Base-by-base conservation (phyloP, 2,797 vertebrate genomes). In the Erpetoichthys calabaricus region DNA sequence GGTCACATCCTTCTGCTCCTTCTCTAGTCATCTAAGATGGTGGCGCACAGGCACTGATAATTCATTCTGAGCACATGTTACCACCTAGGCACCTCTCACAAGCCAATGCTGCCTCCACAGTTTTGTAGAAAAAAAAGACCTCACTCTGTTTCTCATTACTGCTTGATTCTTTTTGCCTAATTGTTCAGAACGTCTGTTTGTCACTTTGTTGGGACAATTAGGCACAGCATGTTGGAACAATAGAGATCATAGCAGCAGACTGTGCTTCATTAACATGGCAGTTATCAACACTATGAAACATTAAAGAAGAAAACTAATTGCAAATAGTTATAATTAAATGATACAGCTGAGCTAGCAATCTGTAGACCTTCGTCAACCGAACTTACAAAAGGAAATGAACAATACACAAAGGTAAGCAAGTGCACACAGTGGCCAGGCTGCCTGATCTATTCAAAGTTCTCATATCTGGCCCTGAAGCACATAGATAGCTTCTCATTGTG, bases 321-420 rank as follows among this genome's bases (percentile, higher is more conserved):
- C 82, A 86, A 84, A 81, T 81, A 80, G 72, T 81, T 87, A 82
- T 83, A 89, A 91, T 88, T 86, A 79, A 83, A 87, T 83, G 75
- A 85, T 77, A 82, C 80, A 77, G 76, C 74, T 77, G 64, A 50
- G 74, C 78, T 85, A 79, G 74, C 75, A 70, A 74, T 73, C 70
- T 62, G 70, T 66, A 68, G 62, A 69, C 67, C 65, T 66, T 75
- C 68, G 69, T 71, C 68, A 61, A 70, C 47, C n/a, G n/a, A n/a
- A n/a, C n/a, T n/a, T n/a, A n/a, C n/a, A n/a, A n/a, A n/a, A n/a
- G n/a, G n/a, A n/a, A n/a, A n/a, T n/a, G n/a, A n/a, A n/a, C n/a
- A n/a, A n/a, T n/a, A n/a, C n/a, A n/a, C n/a, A n/a, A n/a, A n/a
- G n/a, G n/a, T n/a, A n/a, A n/a, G n/a, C n/a, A n/a, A n/a, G n/a